Conservation (phyloP, 2,113 vertebrate genomes). For the Phodopus roborovskii region DNA sequence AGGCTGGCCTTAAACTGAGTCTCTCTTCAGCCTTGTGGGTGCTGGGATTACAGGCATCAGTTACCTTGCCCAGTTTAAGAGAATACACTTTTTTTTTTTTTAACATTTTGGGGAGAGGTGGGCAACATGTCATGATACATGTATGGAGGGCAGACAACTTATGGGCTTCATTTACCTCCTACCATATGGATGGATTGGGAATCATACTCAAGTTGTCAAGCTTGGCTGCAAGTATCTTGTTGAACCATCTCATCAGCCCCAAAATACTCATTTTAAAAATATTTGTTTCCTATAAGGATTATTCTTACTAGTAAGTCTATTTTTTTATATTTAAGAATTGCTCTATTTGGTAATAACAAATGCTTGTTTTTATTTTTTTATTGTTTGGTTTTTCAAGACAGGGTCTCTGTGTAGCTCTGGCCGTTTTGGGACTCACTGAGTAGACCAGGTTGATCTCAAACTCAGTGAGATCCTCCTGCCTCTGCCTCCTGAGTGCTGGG, state of each 20-base stretch:
- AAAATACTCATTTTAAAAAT: neutral
- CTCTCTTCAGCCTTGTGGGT: neutral
- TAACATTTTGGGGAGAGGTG: neutral
- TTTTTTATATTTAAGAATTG: constrained; percentile 16
- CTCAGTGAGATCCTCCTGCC: neutral
- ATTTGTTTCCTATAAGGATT: constrained; percentile 33
- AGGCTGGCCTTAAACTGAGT: neutral
- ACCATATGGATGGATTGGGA: neutral
- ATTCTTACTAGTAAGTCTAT: constrained; percentile 8
- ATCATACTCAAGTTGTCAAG: neutral
- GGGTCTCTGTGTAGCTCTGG: neutral
- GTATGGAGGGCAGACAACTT: neutral
- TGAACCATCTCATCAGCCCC: neutral
- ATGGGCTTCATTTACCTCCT: neutral
- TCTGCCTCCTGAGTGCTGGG: neutral
- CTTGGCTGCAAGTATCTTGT: neutral
- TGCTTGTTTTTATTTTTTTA: neutral
- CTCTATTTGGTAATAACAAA: constrained; percentile 11
- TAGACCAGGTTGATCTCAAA: neutral
- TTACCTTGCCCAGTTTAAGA: neutral
- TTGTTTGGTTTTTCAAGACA: neutral
- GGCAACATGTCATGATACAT: neutral
- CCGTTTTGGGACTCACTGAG: neutral
- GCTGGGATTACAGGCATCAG: neutral
- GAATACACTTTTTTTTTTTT: neutral